Base-by-base conservation (phyloP, 2,888 invertebrate genomes). In the Ferrisia virgata region DNA sequence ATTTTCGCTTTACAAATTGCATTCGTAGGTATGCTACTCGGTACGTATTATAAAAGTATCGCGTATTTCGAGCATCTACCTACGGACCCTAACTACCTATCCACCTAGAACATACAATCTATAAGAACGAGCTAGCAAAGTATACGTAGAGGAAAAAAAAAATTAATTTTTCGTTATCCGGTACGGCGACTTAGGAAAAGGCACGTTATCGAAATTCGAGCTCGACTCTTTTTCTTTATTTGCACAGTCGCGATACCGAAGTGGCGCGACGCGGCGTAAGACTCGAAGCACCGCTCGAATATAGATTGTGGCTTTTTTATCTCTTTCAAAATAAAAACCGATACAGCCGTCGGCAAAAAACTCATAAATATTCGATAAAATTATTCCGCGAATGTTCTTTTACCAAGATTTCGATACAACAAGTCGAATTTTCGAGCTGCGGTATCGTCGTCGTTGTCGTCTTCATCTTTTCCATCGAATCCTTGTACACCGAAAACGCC, bases 351-450 rank as follows among this genome's bases (percentile, higher is more conserved):
- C 15, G 72, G 72, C 72, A 72, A 72, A 33, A 72, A 72, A 72
- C 72, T 72, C 72, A 72, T 72, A 72, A 72, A 72, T 72, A 72
- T 72, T 72, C 72, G 33, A 72, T 72, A 72, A 28, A 72, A 72
- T 33, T 72, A 33, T 72, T 33, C 36, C 33, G n/a, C 33, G 36
- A 72, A 72, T 72, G 72, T 72, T 33, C 72, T 72, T 72, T 72
- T 72, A 33, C n/a, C n/a, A 72, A 72, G 31, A n/a, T 72, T 72
- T 72, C 36, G 72, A 72, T 72, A 72, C 72, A 72, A 72, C 33
- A 72, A 72, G 31, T 33, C 33, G 28, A 64, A 28, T 64, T 72
- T 72, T 33, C 33, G 33, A 4, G 33, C n/a, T n/a, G n/a, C 9
- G 31, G 18, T 47, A 47, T 47, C 47, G 18, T 4, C 47, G 8